Base-by-base conservation (phyloP, 2,888 invertebrate genomes). In the Megalurothrips usitatus region DNA sequence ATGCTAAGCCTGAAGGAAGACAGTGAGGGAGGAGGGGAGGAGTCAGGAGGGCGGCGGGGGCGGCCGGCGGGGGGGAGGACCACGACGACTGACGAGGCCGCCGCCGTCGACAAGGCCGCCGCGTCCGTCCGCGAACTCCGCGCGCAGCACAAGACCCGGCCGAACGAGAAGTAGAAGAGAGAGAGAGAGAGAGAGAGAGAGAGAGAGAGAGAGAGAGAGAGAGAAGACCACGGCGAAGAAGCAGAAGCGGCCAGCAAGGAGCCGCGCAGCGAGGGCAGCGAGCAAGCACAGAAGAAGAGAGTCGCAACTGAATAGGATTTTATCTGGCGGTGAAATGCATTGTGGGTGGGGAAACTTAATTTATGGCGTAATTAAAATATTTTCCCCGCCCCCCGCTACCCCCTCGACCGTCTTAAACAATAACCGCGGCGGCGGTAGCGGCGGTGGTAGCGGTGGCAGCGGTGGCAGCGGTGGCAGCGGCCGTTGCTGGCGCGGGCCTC, bases 351-450 rank as follows among this genome's bases (percentile, higher is more conserved):
- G 26, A 75, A 75, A 75, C 68, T 75, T 26, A 75, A 75, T 75
- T 75, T 75, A 75, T 75, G 68, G 68, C 68, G 68, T 75, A 75
- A 75, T 75, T 75, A 75, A 75, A 75, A 75, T 75, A 75, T 75
- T 75, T 75, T 26, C 43, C 14, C 79, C 49, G 8, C 34, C 26
- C 43, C 11, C 79, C 78, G 81, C 80, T 80, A 23, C 19, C 49
- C 81, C 43, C 52, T 49, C 79, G 49, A 3, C 14, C 26, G 48
- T 26, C 43, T 34, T 34, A 79, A 78, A 43, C 79, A 68, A 79
- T 79, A 52, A 78, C 79, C 81, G 75, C 80, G 79, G 23, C 23
- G 68, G n/a, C 68, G 23, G 23, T 68, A 11, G n/a, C 68, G 23
- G 49, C 10, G 34, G 34, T 6, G 34, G 34, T 43, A 43, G 34